Base-by-base conservation (phyloP, 2,888 invertebrate species). In the Endotricha flammealis region DNA sequence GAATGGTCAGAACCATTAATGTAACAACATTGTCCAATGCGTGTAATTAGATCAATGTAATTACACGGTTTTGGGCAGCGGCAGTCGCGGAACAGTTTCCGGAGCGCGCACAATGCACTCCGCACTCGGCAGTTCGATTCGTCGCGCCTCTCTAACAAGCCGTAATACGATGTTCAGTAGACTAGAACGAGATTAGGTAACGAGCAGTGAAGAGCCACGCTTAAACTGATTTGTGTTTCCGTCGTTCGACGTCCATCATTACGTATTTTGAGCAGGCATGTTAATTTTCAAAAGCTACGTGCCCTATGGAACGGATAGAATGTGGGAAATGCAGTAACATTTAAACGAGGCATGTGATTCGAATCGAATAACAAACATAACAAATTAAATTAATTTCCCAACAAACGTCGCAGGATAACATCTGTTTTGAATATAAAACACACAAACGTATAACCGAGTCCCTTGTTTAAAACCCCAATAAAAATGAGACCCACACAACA, bases 361-460 rank as follows among this genome's bases (percentile, higher is more conserved):
- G 60, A 67, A 69, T 67, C 62, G 71, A 74, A 77, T 73, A 77
- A 75, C 70, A 76, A 77, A 78, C 70, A 75, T 65, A 70, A 67
- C 60, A 66, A 57, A 75, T 77, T 78, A 68, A 80, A 82, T 80
- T 81, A 80, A 82, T 78, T 75, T 79, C 68, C 73, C 68, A 76
- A 58, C 57, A 69, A 69, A 66, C 66, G 69, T 62, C 61, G 54
- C 60, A 64, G 72, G 75, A 77, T 75, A 77, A 75, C 83, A 83
- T 83, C 81, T 83, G 85, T 76, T 80, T 77, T 63, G 81, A 85
- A 85, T 82, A 81, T 78, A 82, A 81, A 83, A 82, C 70, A 76
- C 65, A 67, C 59, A 56, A 60, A 65, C 70, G 64, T 64, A 65
- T 64, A 63, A 55, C 56, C 55, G 52, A 61, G 70, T 72, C 68